Conservation (phyloP, 2,888 invertebrate species). For the Lucinisca nassula region DNA sequence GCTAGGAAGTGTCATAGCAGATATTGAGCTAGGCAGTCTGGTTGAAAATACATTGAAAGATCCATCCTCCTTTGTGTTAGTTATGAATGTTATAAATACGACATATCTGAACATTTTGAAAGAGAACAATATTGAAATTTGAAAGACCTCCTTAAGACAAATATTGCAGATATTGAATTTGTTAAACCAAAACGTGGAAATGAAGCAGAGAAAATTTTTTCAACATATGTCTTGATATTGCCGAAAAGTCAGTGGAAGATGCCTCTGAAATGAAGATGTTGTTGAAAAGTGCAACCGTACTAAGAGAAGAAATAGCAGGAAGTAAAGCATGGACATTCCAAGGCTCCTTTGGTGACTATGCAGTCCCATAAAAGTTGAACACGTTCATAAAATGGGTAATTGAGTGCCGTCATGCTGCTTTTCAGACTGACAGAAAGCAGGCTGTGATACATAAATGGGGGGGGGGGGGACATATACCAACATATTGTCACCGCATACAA, state of each 20-base stretch:
- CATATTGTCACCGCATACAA: no score
- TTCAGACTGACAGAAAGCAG: not conserved
- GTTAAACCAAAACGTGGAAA: not conserved
- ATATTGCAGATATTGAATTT: not conserved
- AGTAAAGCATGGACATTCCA: slow-evolving; percentile 2
- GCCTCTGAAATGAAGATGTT: not conserved
- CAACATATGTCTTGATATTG: not conserved
- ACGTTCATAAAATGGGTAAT: slow-evolving; percentile 1
- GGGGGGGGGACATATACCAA: not conserved
- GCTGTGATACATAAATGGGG: not conserved
- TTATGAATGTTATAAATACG: not conserved
- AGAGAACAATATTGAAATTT: not conserved
- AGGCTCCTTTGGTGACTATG: not conserved
- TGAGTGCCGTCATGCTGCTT: not conserved
- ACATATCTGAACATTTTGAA: slow-evolving; percentile 2
- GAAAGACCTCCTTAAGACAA: not conserved
- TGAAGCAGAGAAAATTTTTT: not conserved
- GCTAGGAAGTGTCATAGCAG: not conserved
- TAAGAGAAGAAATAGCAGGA: not conserved
- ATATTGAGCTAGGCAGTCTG: not conserved
- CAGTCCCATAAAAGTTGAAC: not conserved
- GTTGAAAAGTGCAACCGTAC: not conserved
- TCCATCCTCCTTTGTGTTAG: slow-evolving; percentile 1
- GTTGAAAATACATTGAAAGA: not conserved
- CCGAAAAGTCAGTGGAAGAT: not conserved